phyloP scores from a whole-genome alignment of 2,113 vertebrate species.

The Galeopterus variegatus region DNA sequence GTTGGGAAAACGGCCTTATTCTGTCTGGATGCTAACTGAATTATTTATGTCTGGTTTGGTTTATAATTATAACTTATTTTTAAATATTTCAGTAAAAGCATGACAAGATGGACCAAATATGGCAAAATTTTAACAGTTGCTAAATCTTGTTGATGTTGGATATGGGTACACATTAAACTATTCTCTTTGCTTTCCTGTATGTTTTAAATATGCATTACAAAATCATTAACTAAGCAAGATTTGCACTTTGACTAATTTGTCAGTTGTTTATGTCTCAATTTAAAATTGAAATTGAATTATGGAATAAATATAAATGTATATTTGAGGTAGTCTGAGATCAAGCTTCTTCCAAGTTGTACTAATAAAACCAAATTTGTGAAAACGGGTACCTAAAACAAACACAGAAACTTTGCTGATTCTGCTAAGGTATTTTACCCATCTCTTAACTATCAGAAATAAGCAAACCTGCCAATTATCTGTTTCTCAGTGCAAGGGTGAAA shows the following conservation, averaged over 20 bases:
- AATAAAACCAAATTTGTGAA: conserved; percentile 11
- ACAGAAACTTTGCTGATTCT: background rate
- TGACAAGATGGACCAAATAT: background rate
- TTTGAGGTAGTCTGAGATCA: background rate
- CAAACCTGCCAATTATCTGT: background rate
- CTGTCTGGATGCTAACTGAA: background rate
- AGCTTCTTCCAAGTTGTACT: background rate
- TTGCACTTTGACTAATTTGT: background rate
- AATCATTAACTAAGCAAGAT: background rate
- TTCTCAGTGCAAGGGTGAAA: background rate
- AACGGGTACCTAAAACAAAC: background rate
- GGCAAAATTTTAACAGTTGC: background rate
- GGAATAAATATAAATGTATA: background rate
- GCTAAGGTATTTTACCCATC: background rate
- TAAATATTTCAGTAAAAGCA: background rate
- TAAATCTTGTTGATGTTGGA: background rate
- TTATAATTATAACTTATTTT: background rate
- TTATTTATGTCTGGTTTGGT: background rate
- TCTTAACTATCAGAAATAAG: background rate
- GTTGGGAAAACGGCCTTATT: background rate
- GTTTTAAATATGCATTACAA: background rate
- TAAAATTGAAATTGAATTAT: conserved; percentile 31
- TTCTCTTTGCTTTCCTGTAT: background rate
- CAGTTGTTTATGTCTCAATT: background rate
- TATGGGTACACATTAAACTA: background rate